phyloP scores from a whole-genome alignment of 2,888 invertebrate species.

The Trichopoda pennipes region DNA sequence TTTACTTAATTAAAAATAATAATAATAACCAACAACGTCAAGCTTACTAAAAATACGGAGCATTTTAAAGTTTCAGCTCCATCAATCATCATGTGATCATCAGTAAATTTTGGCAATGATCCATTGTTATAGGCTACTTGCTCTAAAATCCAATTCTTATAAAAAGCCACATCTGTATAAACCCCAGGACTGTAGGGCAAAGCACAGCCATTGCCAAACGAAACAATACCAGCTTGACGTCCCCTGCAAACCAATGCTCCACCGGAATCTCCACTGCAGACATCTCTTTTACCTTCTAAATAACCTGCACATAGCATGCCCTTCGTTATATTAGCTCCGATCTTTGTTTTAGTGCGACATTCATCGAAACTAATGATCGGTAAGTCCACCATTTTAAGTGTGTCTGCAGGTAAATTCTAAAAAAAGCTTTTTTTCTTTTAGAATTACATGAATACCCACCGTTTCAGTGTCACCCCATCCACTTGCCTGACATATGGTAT shows the following conservation, averaged over 20 bases:
- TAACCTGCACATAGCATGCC: slow-evolving; percentile 64
- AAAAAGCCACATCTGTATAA: slow-evolving; percentile 85
- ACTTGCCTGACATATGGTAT: slow-evolving; percentile 76
- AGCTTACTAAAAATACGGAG: no score
- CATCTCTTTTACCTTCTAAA: neutral
- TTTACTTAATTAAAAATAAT: no score
- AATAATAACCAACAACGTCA: no score
- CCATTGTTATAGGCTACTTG: slow-evolving; percentile 28
- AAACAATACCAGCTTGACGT: slow-evolving; percentile 84
- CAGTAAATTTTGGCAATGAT: slow-evolving; percentile 42
- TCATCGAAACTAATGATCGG: neutral
- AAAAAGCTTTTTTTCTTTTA: neutral
- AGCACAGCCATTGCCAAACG: neutral
- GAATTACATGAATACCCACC: slow-evolving; percentile 51
- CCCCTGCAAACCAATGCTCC: slow-evolving; percentile 86
- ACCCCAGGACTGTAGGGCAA: slow-evolving; percentile 76
- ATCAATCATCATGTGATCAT: no score
- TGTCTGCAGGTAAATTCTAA: neutral
- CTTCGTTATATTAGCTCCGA: neutral
- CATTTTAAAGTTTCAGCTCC: no score
- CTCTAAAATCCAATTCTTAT: slow-evolving; percentile 28
- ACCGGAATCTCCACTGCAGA: slow-evolving; percentile 86
- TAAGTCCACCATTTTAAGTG: neutral
- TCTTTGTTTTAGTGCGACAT: neutral
- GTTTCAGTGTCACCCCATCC: slow-evolving; percentile 78